phyloP scores from a whole-genome alignment of 2,113 vertebrate species.

The Climacteris rufus region DNA sequence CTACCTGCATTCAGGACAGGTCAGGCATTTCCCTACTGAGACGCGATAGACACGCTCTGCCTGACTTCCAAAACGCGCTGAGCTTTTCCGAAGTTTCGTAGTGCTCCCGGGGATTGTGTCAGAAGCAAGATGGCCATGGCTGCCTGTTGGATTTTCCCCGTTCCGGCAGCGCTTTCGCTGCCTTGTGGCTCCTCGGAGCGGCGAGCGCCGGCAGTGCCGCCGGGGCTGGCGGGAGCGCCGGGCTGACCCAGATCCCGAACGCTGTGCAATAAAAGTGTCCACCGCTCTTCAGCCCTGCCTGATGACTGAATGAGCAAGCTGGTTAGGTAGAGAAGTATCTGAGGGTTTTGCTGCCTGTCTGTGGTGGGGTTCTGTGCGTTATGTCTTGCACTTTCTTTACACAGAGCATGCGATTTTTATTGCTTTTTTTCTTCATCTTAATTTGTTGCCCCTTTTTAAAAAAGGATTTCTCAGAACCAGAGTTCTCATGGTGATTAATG shows the following conservation, averaged over 20 bases:
- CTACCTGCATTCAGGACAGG: neutral
- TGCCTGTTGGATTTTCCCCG: neutral
- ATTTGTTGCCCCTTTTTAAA: neutral
- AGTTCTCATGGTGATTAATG: neutral
- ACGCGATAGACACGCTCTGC: neutral
- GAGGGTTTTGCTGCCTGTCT: neutral
- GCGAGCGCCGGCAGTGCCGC: slow-evolving; percentile 47
- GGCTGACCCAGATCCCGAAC: neutral
- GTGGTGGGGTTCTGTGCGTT: neutral
- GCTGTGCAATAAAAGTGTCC: neutral
- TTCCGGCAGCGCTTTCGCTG: neutral
- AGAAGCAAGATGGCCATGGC: neutral
- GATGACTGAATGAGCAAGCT: neutral
- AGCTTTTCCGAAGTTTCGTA: neutral
- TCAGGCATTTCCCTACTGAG: neutral
- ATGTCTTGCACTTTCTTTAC: neutral
- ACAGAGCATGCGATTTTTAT: accelerated
- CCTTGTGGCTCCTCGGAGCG: neutral
- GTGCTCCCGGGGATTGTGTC: neutral
- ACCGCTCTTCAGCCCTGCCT: neutral
- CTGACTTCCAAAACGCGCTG: neutral
- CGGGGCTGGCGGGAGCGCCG: neutral
- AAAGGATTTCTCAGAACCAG: neutral
- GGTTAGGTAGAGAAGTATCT: neutral
- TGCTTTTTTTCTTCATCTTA: neutral